Evolutionary conservation across 2,113 vertebrate species (phyloP).

Genomic region (Balaeniceps rex): DNA sequence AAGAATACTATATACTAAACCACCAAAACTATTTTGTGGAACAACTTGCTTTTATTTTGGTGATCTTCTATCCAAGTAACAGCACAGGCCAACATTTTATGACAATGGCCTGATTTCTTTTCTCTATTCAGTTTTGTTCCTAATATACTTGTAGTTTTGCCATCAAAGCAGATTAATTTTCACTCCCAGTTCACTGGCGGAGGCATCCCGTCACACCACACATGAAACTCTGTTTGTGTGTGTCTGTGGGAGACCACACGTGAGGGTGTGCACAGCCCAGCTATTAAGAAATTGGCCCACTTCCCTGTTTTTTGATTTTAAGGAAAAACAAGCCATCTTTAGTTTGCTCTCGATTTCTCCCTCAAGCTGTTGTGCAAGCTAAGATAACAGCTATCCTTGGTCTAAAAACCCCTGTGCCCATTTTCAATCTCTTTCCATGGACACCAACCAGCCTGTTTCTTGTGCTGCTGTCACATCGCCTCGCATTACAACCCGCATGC

Average conservation of each 20-base stretch:
- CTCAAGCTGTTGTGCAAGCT: background rate
- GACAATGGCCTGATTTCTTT: background rate
- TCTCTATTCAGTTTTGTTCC: background rate
- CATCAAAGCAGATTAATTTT: constrained; percentile 4
- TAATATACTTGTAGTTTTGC: background rate
- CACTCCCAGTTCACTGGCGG: background rate
- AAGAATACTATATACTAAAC: background rate
- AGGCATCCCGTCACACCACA: background rate
- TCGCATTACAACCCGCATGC: rapidly evolving
- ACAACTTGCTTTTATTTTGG: background rate
- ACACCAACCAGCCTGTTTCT: background rate
- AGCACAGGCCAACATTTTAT: background rate
- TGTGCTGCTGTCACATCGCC: background rate
- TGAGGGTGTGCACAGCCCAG: background rate
- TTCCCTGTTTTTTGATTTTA: background rate
- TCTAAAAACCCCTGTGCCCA: background rate
- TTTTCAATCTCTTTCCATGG: background rate
- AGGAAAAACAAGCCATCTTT: background rate
- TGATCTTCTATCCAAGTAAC: background rate
- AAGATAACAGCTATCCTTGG: background rate
- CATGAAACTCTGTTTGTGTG: background rate
- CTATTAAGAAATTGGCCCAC: background rate
- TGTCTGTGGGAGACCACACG: background rate
- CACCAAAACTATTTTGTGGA: background rate
- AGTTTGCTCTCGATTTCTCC: background rate